Evolutionary conservation across 2,797 vertebrate genomes (phyloP).

Genomic region (Malacoraja senta): DNA sequence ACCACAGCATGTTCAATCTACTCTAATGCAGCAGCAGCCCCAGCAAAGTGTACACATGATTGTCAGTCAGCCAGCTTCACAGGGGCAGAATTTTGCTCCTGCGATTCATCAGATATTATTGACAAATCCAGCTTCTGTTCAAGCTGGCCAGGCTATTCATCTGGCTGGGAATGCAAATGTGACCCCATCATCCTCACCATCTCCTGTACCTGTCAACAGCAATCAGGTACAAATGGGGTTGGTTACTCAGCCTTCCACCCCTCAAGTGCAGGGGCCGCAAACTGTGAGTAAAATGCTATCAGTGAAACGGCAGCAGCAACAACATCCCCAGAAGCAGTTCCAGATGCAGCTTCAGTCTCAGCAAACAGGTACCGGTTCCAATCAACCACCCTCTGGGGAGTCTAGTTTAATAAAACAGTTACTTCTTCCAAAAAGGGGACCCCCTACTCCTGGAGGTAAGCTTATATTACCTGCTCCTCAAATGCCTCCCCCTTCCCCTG

Average conservation of each 20-base stretch:
- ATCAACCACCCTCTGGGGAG: slow-evolving; percentile 83
- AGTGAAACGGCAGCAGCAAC: slow-evolving; percentile 77
- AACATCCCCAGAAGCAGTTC: slow-evolving; percentile 60
- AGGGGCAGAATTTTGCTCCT: slow-evolving; percentile 78
- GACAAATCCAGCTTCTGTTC: slow-evolving; percentile 78
- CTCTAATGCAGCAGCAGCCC: slow-evolving; percentile 55
- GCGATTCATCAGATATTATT: slow-evolving; percentile 98
- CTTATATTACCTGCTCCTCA: slow-evolving; percentile 95
- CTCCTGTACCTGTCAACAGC: slow-evolving; percentile 62
- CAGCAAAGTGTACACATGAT: slow-evolving; percentile 84
- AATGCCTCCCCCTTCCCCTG: slow-evolving; percentile 82
- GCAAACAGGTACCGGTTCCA: slow-evolving; percentile 59
- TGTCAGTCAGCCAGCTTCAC: slow-evolving; percentile 79
- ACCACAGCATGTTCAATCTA: slow-evolving; percentile 63
- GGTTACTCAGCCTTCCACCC: slow-evolving; percentile 61
- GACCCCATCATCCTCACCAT: slow-evolving; percentile 68
- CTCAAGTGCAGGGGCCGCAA: slow-evolving; percentile 75
- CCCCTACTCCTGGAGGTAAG: slow-evolving; percentile 91
- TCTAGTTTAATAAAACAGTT: slow-evolving; percentile 98
- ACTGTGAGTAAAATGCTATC: slow-evolving; percentile 88
- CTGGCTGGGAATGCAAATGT: slow-evolving; percentile 74
- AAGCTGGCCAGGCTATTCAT: slow-evolving; percentile 78
- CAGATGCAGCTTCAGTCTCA: slow-evolving; percentile 65
- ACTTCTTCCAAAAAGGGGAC: slow-evolving; percentile 94
- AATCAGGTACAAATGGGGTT: slow-evolving; percentile 64